Percentiles rank a stretch among this genome's conserved stretches.
Evolutionary conservation across 2,888 invertebrate genomes (phyloP).

Genomic region (Drosophila cracens): DNA sequence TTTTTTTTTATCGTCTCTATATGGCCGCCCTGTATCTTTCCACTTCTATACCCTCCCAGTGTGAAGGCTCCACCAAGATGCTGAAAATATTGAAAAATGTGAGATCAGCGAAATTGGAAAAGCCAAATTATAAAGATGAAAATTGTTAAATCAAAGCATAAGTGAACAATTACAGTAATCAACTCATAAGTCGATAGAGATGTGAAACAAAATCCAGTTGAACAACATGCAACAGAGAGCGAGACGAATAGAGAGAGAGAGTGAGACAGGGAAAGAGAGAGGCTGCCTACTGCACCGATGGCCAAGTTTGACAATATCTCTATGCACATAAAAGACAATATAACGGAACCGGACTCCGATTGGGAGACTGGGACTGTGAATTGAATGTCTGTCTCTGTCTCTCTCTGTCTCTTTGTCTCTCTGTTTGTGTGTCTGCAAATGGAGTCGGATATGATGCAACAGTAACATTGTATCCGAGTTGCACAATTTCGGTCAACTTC

Average conservation of each 20-base stretch:
- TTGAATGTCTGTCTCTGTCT: conserved; percentile 3
- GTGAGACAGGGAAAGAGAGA: background rate
- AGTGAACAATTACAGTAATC: conserved; percentile 26
- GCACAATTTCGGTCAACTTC: conserved; percentile 77
- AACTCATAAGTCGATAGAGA: conserved; percentile 23
- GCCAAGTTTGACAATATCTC: conserved; percentile 72
- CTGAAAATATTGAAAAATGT: conserved; percentile 80
- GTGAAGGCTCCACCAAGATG: conserved; percentile 83
- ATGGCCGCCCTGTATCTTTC: conserved; percentile 85
- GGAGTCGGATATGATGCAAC: conserved; percentile 70
- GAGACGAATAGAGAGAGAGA: background rate
- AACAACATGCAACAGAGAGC: conserved; percentile 18
- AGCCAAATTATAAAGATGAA: conserved; percentile 9
- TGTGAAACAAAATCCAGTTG: conserved; percentile 58
- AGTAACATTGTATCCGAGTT: conserved; percentile 82
- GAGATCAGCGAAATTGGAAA: conserved; percentile 40
- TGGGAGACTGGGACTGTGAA: conserved; percentile 16
- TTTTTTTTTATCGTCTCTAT: conserved; percentile 34
- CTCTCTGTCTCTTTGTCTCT: conserved; percentile 11
- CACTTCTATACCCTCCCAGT: conserved; percentile 90
- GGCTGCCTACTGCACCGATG: conserved; percentile 78
- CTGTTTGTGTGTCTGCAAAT: conserved; percentile 15
- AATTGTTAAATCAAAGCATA: conserved; percentile 4
- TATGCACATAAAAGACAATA: conserved; percentile 49
- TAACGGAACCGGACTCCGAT: conserved; percentile 15